Evolutionary conservation across 1,140 invertebrate species (phyloP).

Genomic region (Tachypleus tridentatus): DNA sequence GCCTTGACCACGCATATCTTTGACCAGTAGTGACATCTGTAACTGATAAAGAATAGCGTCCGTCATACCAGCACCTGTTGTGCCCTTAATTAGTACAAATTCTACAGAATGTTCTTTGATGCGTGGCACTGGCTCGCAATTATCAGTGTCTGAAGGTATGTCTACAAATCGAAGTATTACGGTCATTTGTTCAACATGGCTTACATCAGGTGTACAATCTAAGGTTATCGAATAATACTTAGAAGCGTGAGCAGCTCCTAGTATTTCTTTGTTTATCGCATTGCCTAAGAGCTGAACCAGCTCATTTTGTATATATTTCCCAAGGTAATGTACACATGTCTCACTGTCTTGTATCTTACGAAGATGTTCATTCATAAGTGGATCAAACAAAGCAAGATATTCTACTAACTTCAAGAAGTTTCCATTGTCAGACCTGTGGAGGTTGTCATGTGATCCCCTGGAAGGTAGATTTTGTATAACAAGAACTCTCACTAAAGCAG

Average conservation of each 20-base stretch:
- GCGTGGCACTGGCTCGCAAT: background rate
- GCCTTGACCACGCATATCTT: too few species aligned
- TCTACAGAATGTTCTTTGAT: background rate
- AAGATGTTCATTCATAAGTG: background rate
- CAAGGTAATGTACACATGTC: background rate
- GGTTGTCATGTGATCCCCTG: background rate
- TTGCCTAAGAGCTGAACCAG: background rate
- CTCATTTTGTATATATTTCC: conserved; percentile 1
- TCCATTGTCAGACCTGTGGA: background rate
- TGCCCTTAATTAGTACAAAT: background rate
- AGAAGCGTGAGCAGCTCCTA: background rate
- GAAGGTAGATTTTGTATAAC: background rate
- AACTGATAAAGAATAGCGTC: too few species aligned
- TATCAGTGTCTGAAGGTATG: background rate
- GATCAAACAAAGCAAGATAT: background rate
- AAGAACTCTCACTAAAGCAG: background rate
- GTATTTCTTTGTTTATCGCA: background rate
- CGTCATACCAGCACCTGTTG: too few species aligned
- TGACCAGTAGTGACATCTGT: too few species aligned
- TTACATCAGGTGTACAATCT: background rate
- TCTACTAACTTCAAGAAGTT: background rate
- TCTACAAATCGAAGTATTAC: background rate
- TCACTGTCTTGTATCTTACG: background rate
- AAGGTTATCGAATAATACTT: background rate
- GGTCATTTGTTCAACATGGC: background rate